Evolutionary conservation across 1,140 invertebrate species (phyloP).

Genomic region (Neotoxoptera formosana): DNA sequence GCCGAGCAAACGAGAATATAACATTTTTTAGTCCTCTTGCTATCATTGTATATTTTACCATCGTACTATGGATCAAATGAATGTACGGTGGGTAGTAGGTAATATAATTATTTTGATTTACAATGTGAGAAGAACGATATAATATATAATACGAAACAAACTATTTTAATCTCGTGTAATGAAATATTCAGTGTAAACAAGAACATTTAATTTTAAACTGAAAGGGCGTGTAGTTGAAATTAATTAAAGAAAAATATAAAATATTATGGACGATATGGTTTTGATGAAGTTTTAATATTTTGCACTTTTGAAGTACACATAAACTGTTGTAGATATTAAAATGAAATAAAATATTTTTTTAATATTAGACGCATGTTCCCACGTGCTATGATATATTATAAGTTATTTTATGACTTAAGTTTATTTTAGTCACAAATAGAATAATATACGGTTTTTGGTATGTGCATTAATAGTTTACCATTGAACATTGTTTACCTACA

Average conservation of each 20-base stretch:
- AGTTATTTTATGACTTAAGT: background rate
- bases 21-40: background rate
- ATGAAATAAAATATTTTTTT: background rate
- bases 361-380: background rate
- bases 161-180: background rate
- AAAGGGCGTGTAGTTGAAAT: background rate
- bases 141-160: background rate
- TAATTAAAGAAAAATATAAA: slow-evolving; percentile 15
- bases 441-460: background rate
- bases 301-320: background rate
- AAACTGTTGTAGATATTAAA: background rate
- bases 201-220: slow-evolving; percentile 18
- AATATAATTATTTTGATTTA: background rate
- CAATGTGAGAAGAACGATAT: background rate
- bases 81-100: background rate
- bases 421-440: background rate
- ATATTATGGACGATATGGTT: background rate
- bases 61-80: background rate
- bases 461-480: background rate
- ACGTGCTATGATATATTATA: background rate
- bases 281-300: background rate
- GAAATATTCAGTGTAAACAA: background rate
- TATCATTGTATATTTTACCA: background rate
- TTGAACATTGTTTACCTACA: background rate
- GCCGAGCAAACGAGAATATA: background rate